These are phyloP conservation scores for Lepisosteus osseus DNA, from an alignment of 2,113 vertebrate species.

Conservation along the genomic window DNA sequence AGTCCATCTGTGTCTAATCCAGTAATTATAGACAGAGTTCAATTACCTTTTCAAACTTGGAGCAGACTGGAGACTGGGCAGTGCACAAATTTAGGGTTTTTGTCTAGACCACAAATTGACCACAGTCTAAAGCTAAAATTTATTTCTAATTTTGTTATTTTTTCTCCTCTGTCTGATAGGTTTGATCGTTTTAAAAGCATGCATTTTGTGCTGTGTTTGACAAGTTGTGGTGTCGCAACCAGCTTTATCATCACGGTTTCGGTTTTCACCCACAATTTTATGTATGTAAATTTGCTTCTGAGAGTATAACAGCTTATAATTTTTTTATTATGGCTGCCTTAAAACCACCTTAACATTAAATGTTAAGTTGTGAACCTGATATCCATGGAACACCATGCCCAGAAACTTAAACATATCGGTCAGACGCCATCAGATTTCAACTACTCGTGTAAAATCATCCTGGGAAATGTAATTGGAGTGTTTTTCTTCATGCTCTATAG, in stretches of 20 bases:
- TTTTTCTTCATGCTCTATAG: conserved; percentile 6
- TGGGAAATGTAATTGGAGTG: background rate
- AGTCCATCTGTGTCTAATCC: conserved; percentile 87
- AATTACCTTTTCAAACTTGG: conserved; percentile 83
- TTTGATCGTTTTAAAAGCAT: conserved; percentile 48
- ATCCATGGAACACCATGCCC: background rate
- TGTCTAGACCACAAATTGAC: conserved; percentile 83
- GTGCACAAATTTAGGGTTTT: conserved; percentile 72
- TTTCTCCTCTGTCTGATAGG: conserved; percentile 44
- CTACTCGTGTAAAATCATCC: background rate
- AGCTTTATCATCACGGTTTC: conserved; percentile 10
- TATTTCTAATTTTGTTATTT: conserved; percentile 73
- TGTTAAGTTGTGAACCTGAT: conserved; percentile 10
- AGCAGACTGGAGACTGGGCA: conserved; percentile 79
- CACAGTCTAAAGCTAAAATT: conserved; percentile 81
- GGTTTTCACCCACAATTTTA: background rate
- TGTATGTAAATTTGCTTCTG: background rate
- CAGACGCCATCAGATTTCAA: background rate
- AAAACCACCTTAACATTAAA: conserved; percentile 13
- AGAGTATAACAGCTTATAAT: background rate
- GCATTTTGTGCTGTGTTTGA: conserved; percentile 19
- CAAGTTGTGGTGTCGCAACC: background rate
- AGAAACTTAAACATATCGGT: conserved; percentile 7
- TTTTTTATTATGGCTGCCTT: conserved; percentile 8
- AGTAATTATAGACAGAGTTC: conserved; percentile 82